Evolutionary conservation across 2,113 vertebrate species (phyloP), one percentile per base, ranked within the genome.

Genomic region (Myocastor coypus): DNA sequence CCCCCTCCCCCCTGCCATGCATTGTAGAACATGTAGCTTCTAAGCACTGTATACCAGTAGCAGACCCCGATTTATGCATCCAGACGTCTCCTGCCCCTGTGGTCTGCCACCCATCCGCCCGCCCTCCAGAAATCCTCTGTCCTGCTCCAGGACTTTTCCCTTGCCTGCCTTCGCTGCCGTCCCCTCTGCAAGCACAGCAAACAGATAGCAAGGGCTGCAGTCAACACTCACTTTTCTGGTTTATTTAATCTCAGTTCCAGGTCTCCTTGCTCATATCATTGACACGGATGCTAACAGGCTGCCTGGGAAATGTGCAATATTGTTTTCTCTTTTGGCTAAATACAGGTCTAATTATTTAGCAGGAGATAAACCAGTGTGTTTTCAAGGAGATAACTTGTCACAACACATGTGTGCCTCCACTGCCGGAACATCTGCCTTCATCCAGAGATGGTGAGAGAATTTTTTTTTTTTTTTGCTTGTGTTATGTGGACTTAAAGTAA

Each of bases 311-410:
- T 75, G 17, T 50, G 66, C 46, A 24, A 5, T 57, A 8, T 73
- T 52, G 61, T 93, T 93, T 93, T 57, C 28, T 24, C 46, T 91
- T 92, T 94, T 78, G 82, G 85, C 52, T 86, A 90, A 95, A 92
- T 73, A 57, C 84, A 69, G 3, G 0, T 71, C 80, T 80, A 57
- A 87, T 71, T 93, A 90, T 96, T 97, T 90, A 92, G 57, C 77
- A 6, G 71, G 81, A 95, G 73, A 84, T 92, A 94, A 93, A 84
- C 77, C 37, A 32, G 34, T 83, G 78, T 90, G 94, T 50, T 96
- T 92, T 71, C 1, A 30, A 66, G 84, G 81, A 80, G 84, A 87
- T 46, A 83, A 68, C 82, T 93, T 96, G 92, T 96, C 82, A 94
- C 87, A 96, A 93, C 92, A 96, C 80, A 89, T 37, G 26, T 1